phyloP scores from a whole-genome alignment of 2,888 invertebrate species.

The Xestia sexstrigata region DNA sequence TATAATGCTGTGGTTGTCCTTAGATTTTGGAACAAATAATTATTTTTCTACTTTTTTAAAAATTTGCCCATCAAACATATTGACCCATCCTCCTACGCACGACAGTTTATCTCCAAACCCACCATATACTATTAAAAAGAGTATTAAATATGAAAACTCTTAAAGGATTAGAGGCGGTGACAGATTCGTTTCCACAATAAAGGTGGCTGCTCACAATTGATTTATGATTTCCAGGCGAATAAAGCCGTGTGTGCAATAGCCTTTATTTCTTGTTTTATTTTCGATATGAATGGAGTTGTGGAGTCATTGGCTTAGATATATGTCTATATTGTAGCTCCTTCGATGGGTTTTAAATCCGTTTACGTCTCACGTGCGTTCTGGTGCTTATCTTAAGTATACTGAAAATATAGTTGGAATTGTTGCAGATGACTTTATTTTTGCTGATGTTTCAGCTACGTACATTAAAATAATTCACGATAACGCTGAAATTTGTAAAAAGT shows the following conservation, averaged over 20 bases:
- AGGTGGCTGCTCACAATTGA: constrained; percentile 83
- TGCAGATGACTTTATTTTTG: constrained; percentile 3
- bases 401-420: neutral
- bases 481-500: neutral
- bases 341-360: constrained; percentile 60
- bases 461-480: neutral
- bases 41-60: neutral
- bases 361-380: constrained; percentile 40
- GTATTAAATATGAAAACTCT: constrained; percentile 82
- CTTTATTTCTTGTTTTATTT: constrained; percentile 64
- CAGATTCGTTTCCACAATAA: constrained; percentile 85
- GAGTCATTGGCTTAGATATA: constrained; percentile 66
- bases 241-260: constrained; percentile 73
- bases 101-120: constrained; percentile 39
- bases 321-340: constrained; percentile 59
- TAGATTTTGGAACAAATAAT: too few relatives aligned
- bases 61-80: neutral
- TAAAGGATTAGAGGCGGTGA: constrained; percentile 87
- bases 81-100: neutral
- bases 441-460: neutral
- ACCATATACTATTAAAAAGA: constrained; percentile 68
- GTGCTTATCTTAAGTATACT: constrained; percentile 14
- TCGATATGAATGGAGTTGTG: constrained; percentile 65
- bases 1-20: neutral
- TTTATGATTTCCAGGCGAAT: constrained; percentile 86